Conservation (phyloP, 2,797 vertebrate genomes). For the Dryobates pubescens region DNA sequence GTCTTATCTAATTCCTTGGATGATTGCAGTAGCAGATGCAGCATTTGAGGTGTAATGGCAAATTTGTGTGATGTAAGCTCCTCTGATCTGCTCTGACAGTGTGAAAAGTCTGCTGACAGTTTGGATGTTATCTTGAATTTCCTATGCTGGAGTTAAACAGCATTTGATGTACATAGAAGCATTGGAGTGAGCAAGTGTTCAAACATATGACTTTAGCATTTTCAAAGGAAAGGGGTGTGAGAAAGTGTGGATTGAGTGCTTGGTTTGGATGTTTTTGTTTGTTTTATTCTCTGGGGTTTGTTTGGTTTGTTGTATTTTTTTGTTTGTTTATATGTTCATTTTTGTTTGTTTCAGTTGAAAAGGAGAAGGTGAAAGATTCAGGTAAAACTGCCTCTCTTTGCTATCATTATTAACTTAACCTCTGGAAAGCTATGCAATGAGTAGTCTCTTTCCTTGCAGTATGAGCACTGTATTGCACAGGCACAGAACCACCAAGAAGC, state of each 20-base stretch:
- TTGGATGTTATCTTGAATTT: background rate
- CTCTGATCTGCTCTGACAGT: background rate
- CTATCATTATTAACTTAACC: background rate
- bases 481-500: background rate
- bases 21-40: background rate
- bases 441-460: background rate
- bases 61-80: background rate
- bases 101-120: background rate
- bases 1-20: background rate
- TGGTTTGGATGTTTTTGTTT: background rate
- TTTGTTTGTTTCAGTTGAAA: background rate
- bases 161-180: background rate
- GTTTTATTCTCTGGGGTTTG: too few relatives aligned
- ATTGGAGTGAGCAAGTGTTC: background rate
- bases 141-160: background rate
- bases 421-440: background rate
- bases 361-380: background rate
- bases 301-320: background rate
- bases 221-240: background rate
- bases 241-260: background rate
- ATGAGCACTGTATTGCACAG: background rate
- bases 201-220: background rate
- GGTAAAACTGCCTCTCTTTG: background rate
- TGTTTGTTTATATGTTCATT: background rate
- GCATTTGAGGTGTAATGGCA: background rate